Evolutionary conservation across 2,888 invertebrate species (phyloP).

Genomic region (Coleophora flavipennella): DNA sequence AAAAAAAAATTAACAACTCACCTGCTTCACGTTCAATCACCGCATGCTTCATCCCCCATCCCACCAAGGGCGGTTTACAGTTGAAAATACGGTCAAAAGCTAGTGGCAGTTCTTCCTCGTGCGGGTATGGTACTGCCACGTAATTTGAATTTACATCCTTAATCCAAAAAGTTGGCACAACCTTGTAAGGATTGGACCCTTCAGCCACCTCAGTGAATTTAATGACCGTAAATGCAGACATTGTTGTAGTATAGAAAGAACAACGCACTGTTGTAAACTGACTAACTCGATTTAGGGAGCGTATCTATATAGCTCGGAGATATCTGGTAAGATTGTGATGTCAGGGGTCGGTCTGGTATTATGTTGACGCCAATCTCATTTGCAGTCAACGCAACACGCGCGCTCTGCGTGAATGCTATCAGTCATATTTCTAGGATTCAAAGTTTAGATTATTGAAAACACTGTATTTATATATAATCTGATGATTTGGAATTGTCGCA

Average conservation of each 20-base stretch:
- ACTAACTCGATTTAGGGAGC: no score
- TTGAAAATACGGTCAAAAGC: background rate
- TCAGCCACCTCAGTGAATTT: background rate
- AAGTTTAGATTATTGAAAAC: background rate
- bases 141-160: background rate
- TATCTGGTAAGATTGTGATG: background rate
- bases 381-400: background rate
- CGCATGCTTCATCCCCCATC: background rate
- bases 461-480: no score
- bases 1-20: background rate
- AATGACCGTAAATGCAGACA: background rate
- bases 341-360: background rate
- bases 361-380: background rate
- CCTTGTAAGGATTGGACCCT: background rate
- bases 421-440: background rate
- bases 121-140: background rate
- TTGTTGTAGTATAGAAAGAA: background rate
- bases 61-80: background rate
- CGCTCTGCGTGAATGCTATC: background rate
- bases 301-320: background rate
- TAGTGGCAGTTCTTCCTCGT: background rate
- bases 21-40: background rate
- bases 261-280: background rate
- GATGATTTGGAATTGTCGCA: background rate
- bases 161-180: background rate